These are phyloP conservation scores for Stratiomys singularior DNA, from an alignment of 2,888 invertebrate genomes.

Conservation along the genomic window DNA sequence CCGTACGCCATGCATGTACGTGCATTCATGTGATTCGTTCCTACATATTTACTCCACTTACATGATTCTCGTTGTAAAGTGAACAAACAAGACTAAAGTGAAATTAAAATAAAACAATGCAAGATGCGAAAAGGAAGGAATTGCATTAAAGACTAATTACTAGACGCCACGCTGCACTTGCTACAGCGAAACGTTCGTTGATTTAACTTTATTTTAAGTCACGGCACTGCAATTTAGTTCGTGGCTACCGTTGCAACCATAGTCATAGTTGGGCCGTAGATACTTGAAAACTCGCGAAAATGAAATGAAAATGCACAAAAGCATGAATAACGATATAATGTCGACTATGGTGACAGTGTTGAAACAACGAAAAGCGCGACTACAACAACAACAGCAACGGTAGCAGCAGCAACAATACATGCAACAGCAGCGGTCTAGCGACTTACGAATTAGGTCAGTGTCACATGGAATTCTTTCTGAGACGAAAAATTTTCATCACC, in stretches of 20 bases:
- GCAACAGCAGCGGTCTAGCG: constrained; percentile 9
- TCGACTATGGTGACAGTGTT: too few relatives aligned
- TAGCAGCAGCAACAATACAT: neutral
- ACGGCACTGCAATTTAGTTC: neutral
- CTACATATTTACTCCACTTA: too few relatives aligned
- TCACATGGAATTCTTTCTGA: constrained; percentile 44
- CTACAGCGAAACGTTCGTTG: neutral
- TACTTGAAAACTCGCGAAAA: neutral
- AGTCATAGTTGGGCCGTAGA: neutral
- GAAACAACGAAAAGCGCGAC: too few relatives aligned
- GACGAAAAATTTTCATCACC: constrained; percentile 24
- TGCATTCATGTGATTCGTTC: too few relatives aligned
- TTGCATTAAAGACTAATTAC: neutral
- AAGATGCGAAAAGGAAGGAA: neutral
- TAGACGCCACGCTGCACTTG: neutral
- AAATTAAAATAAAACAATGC: neutral
- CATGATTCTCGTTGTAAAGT: too few relatives aligned
- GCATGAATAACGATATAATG: neutral
- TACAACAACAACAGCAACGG: neutral
- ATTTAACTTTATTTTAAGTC: neutral
- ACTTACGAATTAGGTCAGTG: constrained; percentile 41
- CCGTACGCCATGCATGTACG: too few relatives aligned
- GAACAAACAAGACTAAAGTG: too few relatives aligned
- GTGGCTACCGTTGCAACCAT: neutral
- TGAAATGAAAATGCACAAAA: constrained; percentile 5